phyloP scores from a whole-genome alignment of 2,888 invertebrate species.

The Priocnemis perturbator region DNA sequence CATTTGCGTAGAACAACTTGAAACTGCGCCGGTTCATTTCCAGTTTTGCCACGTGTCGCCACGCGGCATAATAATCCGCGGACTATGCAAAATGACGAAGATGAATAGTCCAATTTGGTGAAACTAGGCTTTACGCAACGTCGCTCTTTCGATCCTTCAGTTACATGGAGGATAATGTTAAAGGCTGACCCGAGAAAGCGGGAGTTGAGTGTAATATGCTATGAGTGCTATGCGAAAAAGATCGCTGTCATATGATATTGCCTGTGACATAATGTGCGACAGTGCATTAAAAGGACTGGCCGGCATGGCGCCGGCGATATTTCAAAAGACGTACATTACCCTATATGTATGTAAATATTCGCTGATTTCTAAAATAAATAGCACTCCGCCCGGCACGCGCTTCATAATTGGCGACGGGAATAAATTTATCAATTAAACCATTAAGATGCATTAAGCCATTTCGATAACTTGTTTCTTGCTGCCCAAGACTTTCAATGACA shows the following conservation, averaged over 20 bases:
- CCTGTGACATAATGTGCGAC: neutral
- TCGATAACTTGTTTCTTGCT: too few species aligned
- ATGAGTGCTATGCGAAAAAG: slow-evolving; percentile 15
- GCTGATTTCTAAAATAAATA: too few species aligned
- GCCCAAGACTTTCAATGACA: too few species aligned
- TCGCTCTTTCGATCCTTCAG: slow-evolving; percentile 29
- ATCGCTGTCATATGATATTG: neutral
- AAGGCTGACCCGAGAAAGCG: slow-evolving; percentile 40
- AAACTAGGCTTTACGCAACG: slow-evolving; percentile 48
- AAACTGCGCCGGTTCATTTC: neutral
- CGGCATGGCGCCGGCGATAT: too few species aligned
- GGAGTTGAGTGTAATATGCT: slow-evolving; percentile 17
- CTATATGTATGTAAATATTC: too few species aligned
- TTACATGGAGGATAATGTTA: slow-evolving; percentile 33
- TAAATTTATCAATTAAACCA: too few species aligned
- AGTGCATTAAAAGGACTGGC: too few species aligned
- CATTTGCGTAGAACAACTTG: too few species aligned
- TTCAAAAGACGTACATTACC: too few species aligned
- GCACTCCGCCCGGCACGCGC: too few species aligned
- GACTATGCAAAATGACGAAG: slow-evolving; percentile 30
- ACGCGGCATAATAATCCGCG: slow-evolving; percentile 1
- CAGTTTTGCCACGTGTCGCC: slow-evolving; percentile 8
- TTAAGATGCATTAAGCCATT: too few species aligned
- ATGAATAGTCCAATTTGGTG: slow-evolving; percentile 41
- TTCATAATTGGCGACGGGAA: too few species aligned